phyloP scores from a whole-genome alignment of 2,888 invertebrate genomes.

The Opisthograptis luteolata region DNA sequence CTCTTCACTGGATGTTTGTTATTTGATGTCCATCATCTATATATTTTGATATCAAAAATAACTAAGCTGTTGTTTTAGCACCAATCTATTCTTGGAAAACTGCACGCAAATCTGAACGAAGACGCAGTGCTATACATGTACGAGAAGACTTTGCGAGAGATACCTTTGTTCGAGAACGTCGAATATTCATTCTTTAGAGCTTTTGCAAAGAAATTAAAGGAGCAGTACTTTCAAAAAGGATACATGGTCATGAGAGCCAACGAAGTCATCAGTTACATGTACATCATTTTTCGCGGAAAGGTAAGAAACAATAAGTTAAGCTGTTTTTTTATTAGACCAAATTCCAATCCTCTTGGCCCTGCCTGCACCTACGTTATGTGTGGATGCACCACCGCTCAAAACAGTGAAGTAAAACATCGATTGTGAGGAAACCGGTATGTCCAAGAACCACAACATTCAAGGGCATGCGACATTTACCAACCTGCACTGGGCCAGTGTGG shows the following conservation, averaged over 20 bases:
- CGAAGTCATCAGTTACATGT: slow-evolving; percentile 72
- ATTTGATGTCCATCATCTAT: no score
- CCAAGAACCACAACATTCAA: no score
- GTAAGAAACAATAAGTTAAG: slow-evolving; percentile 46
- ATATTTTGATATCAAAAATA: neutral
- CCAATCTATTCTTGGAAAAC: slow-evolving; percentile 74
- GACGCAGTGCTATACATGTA: slow-evolving; percentile 82
- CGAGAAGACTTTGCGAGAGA: slow-evolving; percentile 79
- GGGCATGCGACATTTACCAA: no score
- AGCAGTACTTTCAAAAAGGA: slow-evolving; percentile 75
- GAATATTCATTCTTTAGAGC: slow-evolving; percentile 82
- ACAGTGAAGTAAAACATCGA: no score
- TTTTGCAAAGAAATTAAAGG: slow-evolving; percentile 76
- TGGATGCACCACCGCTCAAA: no score
- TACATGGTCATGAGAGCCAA: slow-evolving; percentile 73
- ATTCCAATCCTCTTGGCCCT: no score
- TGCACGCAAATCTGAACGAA: slow-evolving; percentile 82
- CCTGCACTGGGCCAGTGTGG: no score
- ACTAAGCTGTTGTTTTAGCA: slow-evolving; percentile 52
- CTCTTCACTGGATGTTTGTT: no score
- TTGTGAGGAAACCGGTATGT: no score
- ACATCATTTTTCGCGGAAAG: slow-evolving; percentile 78
- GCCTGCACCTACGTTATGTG: no score
- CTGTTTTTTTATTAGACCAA: no score
- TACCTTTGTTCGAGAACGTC: slow-evolving; percentile 80